phyloP scores from a whole-genome alignment of 92 coral and sea anemone genomes.

The Desmophyllum pertusum region DNA sequence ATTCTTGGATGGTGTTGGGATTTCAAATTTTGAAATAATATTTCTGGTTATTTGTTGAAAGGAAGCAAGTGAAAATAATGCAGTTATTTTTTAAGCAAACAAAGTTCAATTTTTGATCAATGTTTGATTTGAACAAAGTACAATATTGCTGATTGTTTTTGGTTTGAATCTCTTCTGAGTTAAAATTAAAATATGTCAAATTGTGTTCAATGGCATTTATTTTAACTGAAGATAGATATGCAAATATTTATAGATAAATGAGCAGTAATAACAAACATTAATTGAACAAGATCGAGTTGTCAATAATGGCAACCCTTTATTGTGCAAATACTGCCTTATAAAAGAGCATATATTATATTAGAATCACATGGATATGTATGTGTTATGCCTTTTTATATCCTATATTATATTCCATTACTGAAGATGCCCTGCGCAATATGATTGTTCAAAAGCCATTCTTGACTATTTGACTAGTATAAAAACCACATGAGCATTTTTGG shows the following conservation, averaged over 20 bases:
- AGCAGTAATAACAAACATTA: too few species aligned
- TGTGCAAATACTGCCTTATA: too few species aligned
- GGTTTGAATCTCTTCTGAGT: too few species aligned
- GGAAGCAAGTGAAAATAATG: neutral
- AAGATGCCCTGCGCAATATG: neutral
- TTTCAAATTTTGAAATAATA: neutral
- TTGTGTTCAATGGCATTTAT: too few species aligned
- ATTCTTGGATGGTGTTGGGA: neutral
- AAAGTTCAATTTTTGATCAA: neutral
- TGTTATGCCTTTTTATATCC: too few species aligned
- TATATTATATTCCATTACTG: neutral
- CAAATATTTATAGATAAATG: too few species aligned
- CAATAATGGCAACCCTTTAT: too few species aligned
- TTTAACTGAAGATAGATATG: too few species aligned
- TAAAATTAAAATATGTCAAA: too few species aligned
- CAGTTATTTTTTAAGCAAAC: neutral
- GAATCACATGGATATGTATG: too few species aligned
- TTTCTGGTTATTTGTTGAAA: neutral
- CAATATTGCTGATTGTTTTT: neutral
- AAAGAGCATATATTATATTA: too few species aligned
- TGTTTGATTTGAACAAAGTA: neutral
- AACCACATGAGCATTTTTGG: neutral
- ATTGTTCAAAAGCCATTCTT: neutral
- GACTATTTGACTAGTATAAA: neutral
- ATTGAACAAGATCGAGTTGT: too few species aligned